Evolutionary conservation across 2,113 vertebrate species (phyloP).

Genomic region (Glaucidium brasilianum): DNA sequence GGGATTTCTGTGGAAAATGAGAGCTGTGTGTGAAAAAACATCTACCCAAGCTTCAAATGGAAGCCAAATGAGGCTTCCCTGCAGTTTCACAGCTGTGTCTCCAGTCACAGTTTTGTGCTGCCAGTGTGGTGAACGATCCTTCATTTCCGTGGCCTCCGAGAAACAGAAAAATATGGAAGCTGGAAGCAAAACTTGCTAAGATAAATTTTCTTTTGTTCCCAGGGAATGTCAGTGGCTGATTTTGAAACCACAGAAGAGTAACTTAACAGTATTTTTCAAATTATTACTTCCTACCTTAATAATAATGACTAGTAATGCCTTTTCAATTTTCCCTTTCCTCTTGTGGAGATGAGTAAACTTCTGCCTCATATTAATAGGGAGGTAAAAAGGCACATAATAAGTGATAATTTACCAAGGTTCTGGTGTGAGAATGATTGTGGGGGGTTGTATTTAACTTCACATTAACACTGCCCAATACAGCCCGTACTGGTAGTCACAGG

Average conservation of each 20-base stretch:
- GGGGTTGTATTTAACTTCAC: not conserved
- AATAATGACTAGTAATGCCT: not conserved
- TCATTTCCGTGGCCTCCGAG: conserved; percentile 8
- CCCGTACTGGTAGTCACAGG: not conserved
- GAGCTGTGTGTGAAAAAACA: conserved; percentile 36
- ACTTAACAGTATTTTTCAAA: not conserved
- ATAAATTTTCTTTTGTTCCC: not conserved
- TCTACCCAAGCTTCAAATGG: conserved; percentile 55
- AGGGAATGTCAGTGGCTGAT: not conserved
- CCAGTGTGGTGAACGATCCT: conserved; percentile 7
- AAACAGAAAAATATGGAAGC: not conserved
- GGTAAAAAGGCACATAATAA: not conserved
- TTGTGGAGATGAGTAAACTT: not conserved
- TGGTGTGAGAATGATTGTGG: not conserved
- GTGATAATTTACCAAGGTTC: not conserved
- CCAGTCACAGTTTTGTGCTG: not conserved
- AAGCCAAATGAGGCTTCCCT: conserved; percentile 50
- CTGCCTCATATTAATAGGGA: not conserved
- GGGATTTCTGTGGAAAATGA: conserved; percentile 39
- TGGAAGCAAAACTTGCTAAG: not conserved
- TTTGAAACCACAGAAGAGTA: not conserved
- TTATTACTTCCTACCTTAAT: not conserved
- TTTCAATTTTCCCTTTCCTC: not conserved
- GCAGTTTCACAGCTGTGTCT: conserved; percentile 49
- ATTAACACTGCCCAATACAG: not conserved